phyloP scores from a whole-genome alignment of 2,113 vertebrate species.

The Pangasianodon gigas region DNA sequence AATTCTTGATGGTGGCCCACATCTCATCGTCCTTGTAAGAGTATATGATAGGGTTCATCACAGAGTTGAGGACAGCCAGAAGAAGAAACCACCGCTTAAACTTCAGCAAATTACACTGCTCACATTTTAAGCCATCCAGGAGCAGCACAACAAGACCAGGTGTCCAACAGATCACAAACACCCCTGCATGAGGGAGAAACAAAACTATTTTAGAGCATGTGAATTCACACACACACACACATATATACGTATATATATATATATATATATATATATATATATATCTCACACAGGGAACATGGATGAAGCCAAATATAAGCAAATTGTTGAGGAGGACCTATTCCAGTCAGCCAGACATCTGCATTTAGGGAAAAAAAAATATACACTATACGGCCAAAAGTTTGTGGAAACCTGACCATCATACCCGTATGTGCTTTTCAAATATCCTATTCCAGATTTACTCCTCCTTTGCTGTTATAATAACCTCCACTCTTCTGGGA shows the following conservation, averaged over 20 bases:
- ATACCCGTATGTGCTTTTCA: not conserved
- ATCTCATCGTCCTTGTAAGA: conserved; percentile 98
- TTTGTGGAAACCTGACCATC: not conserved
- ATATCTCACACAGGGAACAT: not conserved
- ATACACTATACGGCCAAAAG: not conserved
- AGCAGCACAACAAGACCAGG: conserved; percentile 89
- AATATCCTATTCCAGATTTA: not conserved
- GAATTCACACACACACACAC: not conserved
- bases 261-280: too few relatives aligned
- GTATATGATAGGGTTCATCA: conserved; percentile 98
- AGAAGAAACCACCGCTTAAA: conserved; percentile 92
- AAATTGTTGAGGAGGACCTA: not conserved
- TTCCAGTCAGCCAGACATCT: too few relatives aligned
- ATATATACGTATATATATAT: too few relatives aligned
- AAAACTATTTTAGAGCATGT: not conserved
- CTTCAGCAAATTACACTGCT: conserved; percentile 76
- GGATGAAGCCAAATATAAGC: not conserved
- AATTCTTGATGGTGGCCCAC: conserved; percentile 90
- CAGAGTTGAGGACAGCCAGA: conserved; percentile 89
- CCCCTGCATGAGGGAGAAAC: conserved; percentile 73
- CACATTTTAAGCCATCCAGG: conserved; percentile 87
- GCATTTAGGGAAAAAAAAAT: too few relatives aligned
- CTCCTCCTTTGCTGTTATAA: not conserved
- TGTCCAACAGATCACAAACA: conserved; percentile 97
- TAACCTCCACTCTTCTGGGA: not conserved